Base-by-base conservation (phyloP, 2,797 vertebrate species). In the Oreortyx pictus region DNA sequence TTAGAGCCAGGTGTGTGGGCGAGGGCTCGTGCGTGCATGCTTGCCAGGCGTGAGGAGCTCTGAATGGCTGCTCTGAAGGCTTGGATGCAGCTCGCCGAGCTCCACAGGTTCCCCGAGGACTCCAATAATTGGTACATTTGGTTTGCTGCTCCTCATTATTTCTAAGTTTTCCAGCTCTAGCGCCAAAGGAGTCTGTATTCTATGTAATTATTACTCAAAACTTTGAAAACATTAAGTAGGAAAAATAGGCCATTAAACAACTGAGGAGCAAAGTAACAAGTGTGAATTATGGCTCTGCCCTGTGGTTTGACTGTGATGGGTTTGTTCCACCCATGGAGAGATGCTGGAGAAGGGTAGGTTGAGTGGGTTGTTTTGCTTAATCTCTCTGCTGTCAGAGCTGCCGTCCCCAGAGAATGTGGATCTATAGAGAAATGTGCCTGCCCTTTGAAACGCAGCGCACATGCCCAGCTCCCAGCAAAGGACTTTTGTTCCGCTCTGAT, bases 401-500 rank as follows among this genome's bases (percentile, higher is more conserved):
- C 86, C 72, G 85, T 79, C 95, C 82, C 86, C 0, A 1, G 93
- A 70, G 94, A 93, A 90, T 0, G 66, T 35, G 43, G 90, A 87
- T 92, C 93, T 78, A 75, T 52, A 95, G 72, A 93, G 92, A 92
- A 95, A 93, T 95, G 90, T 93, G 92, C 90, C 88, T 91, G 20
- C 81, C 93, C 94, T 95, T 90, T 94, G 93, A 95, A 73, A 95
- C n/a, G 25, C 90, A 89, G 84, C 2, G 33, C 87, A 94, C 93
- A 93, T 93, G 94, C 93, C 92, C 92, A 35, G 92, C 92, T 94
- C 89, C 89, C 92, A 83, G 95, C 86, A 92, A 89, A 94, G 86
- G 35, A 95, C 89, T 94, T 95, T 94, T 96, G 93, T 96, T 94
- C 92, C 91, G 72, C 90, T n/a, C 87, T 91, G 95, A 88, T 96